Evolutionary conservation across 2,888 invertebrate species (phyloP).

Genomic region (Invenusta paracnida): DNA sequence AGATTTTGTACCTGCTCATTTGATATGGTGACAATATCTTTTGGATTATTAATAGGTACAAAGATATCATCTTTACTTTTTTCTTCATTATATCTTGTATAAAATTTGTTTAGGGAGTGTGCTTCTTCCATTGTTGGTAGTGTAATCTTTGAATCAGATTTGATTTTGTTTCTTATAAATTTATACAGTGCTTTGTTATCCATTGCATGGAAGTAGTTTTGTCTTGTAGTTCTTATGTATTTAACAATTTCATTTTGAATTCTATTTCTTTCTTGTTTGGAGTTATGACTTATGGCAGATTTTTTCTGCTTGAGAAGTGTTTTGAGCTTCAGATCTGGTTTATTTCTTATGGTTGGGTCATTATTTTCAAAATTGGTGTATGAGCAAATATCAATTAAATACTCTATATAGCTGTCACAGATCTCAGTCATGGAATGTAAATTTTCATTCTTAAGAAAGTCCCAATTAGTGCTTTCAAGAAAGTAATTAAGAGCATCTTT

Average conservation of each 20-base stretch:
- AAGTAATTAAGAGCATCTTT: neutral
- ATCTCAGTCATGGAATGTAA: neutral
- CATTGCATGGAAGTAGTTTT: neutral
- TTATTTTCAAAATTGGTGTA: neutral
- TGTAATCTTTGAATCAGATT: neutral
- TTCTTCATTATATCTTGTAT: no score
- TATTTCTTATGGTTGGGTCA: neutral
- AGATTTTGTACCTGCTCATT: neutral
- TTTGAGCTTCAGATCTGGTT: neutral
- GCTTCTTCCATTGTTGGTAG: neutral
- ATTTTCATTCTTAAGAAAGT: neutral
- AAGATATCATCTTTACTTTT: no score
- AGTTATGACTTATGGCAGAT: neutral
- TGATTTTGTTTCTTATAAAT: neutral
- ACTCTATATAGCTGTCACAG: neutral
- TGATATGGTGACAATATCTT: no score
- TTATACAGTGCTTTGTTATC: neutral
- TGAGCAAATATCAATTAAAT: neutral
- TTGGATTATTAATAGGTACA: no score
- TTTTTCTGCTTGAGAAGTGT: no score
- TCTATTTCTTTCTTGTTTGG: neutral
- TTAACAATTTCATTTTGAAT: neutral
- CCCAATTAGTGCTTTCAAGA: neutral
- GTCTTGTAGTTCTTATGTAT: neutral
- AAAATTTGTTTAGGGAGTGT: no score